Percentiles rank a stretch among this genome's conserved stretches.
Conservation (phyloP, 2,113 vertebrate genomes). For the Syrmaticus mikado region DNA sequence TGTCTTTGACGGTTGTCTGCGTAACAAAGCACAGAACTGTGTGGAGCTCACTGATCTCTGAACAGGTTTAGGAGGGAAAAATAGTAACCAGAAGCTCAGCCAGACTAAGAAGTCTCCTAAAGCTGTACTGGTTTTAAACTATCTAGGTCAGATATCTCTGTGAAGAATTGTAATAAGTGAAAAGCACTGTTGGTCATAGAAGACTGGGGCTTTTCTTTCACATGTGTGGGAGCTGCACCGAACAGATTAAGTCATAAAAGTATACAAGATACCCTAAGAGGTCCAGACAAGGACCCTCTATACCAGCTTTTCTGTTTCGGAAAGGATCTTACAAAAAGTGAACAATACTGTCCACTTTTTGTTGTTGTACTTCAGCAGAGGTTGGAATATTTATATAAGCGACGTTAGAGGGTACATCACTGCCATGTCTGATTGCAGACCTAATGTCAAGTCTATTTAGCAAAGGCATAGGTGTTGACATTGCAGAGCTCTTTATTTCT, state of each 20-base stretch:
- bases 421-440: not conserved
- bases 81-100: not conserved
- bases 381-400: conserved; percentile 1
- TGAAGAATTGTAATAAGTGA: conserved; percentile 7
- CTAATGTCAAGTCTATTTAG: not conserved
- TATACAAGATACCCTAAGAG: not conserved
- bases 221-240: not conserved
- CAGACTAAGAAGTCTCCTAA: not conserved
- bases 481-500: not conserved
- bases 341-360: not conserved
- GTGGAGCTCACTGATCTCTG: not conserved
- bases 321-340: not conserved
- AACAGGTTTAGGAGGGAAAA: not conserved
- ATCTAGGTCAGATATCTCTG: conserved; percentile 17
- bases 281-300: not conserved
- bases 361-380: not conserved
- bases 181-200: conserved; percentile 27
- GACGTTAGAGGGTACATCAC: not conserved
- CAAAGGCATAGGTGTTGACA: not conserved
- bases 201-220: not conserved
- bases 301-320: not conserved
- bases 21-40: not conserved
- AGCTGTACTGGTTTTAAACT: conserved; percentile 2
- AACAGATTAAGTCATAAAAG: not conserved
- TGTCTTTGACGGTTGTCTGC: not conserved